These are phyloP conservation scores for Aphaenogaster floridana DNA, from an alignment of 1,140 invertebrate species.

Conservation along the genomic window DNA sequence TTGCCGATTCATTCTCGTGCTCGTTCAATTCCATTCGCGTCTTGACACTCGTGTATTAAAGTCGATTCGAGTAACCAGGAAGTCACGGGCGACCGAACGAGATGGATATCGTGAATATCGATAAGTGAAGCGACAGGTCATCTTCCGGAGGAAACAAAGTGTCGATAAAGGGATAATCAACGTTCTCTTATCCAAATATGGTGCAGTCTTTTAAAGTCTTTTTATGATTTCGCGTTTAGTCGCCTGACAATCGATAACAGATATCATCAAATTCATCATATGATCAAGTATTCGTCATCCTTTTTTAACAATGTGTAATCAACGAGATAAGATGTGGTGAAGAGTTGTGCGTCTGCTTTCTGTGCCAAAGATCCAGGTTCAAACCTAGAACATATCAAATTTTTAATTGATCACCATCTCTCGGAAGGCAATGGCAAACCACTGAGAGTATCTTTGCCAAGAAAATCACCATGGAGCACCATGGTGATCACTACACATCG, in stretches of 20 bases:
- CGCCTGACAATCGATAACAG: not conserved
- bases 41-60: slow-evolving; percentile 40
- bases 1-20: slow-evolving; percentile 21
- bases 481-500: too few relatives aligned
- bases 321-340: too few relatives aligned
- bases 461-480: too few relatives aligned
- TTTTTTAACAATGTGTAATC: not conserved
- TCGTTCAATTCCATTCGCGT: slow-evolving; percentile 25
- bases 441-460: too few relatives aligned
- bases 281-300: not conserved
- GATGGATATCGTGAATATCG: slow-evolving; percentile 38
- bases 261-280: not conserved
- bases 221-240: not conserved
- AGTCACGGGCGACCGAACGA: not conserved
- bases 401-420: too few relatives aligned
- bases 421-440: too few relatives aligned
- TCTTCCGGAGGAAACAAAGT: not conserved
- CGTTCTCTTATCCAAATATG: not conserved
- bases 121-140: not conserved
- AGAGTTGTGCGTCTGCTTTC: too few relatives aligned
- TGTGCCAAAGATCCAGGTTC: too few relatives aligned
- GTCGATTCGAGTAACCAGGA: slow-evolving; percentile 20
- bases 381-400: too few relatives aligned
- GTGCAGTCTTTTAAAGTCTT: not conserved
- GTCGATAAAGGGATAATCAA: not conserved